Base-by-base conservation (phyloP, 1,140 invertebrate species). In the Cotesia typhae region DNA sequence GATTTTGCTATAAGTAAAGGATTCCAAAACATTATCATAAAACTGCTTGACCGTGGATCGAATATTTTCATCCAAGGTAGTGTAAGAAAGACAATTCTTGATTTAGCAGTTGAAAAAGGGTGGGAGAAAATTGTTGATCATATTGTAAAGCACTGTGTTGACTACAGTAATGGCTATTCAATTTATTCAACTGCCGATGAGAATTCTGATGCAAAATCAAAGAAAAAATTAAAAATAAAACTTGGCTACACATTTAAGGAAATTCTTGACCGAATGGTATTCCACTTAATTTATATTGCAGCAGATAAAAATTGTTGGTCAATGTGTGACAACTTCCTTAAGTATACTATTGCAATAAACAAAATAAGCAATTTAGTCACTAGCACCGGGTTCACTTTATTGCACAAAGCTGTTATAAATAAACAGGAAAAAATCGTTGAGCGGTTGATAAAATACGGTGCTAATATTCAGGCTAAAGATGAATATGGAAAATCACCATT, bases 371-470 rank as follows among this genome's bases (percentile, higher is more conserved):
- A 57, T n/a, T 59, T 60, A 10, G 3, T 47, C 6, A 47, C 41
- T 10, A 47, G 41, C 41, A 6, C 5, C 6, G 41, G 41, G 6
- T 47, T 47, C 41, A 47, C 41, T 47, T 47, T 47, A 47, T 57
- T 75, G 36, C 70, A 75, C 41, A 4, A 4, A 55, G 71, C 71
- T 14, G 67, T 64, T 5, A 59, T 67, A 47, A 65, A 55, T 17
- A 60, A 53, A 20, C 57, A 72, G 41, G 5, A 38, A 14, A 63
- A 70, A 60, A 41, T 70, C 4, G 63, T 64, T 4, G 38, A 73
- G 67, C 10, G 70, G 41, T 71, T 75, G 28, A 69, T 75, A 47
- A 73, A 47, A 36, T 35, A 60, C 20, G 71, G 57, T 20, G 74
- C 74, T 36, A 57, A 72, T 53, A 41, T 75, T 4, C 72, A 72